These are phyloP conservation scores for Poicephalus gulielmi DNA, from an alignment of 2,113 vertebrate species.

Conservation along the genomic window DNA sequence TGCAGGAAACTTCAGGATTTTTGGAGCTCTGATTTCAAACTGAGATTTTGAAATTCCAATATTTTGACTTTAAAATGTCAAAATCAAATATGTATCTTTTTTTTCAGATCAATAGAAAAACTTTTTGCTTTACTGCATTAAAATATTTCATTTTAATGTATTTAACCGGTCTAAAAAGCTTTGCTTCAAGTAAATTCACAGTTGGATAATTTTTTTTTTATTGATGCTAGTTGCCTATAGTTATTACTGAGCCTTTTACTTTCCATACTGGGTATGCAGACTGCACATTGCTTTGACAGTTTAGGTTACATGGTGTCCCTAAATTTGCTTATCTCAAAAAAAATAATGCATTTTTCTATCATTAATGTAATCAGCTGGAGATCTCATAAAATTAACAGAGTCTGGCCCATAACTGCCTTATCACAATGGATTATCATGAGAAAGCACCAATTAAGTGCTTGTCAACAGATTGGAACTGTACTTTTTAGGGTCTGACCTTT, in stretches of 20 bases:
- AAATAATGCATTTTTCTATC: neutral
- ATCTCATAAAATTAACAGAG: neutral
- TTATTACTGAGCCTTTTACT: neutral
- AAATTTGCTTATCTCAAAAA: neutral
- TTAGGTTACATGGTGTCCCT: neutral
- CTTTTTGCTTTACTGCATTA: neutral
- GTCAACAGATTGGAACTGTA: neutral
- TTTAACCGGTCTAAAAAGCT: neutral
- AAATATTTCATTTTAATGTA: neutral
- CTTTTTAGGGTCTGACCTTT: neutral
- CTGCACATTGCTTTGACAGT: neutral
- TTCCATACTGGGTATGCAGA: neutral
- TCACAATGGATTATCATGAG: neutral
- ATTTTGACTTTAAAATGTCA: neutral
- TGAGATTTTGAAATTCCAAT: conserved; percentile 1
- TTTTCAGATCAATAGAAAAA: neutral
- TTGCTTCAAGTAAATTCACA: neutral
- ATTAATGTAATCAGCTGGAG: neutral
- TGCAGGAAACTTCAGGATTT: neutral
- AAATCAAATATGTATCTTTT: neutral
- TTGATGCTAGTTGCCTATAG: neutral
- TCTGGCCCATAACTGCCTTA: neutral
- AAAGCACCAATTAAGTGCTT: neutral
- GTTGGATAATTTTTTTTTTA: neutral
- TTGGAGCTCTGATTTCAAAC: neutral